A percentile compares a stretch with the other conserved stretches of the same genome.
Conservation (phyloP, 2,797 vertebrate genomes). For the Rhinatrema bivittatum region DNA sequence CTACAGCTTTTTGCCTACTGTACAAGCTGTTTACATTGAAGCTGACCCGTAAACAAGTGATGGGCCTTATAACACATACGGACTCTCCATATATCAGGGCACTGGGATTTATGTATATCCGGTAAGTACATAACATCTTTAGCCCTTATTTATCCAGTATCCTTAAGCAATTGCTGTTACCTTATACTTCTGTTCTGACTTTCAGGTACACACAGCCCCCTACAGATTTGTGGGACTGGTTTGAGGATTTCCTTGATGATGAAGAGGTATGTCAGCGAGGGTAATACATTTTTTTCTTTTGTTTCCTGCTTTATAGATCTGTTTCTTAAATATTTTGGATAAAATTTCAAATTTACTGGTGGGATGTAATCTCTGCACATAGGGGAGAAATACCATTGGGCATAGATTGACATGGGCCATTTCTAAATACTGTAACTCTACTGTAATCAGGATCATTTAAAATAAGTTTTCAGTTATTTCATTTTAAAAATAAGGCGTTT, state of each 20-base stretch:
- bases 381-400: too few species aligned
- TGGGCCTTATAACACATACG: constrained; percentile 96
- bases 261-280: constrained; percentile 99
- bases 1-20: constrained; percentile 94
- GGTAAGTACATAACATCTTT: constrained; percentile 52
- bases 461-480: too few species aligned
- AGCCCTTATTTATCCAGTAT: not conserved
- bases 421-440: too few species aligned
- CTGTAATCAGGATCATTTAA: too few species aligned
- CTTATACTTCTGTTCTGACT: constrained; percentile 20
- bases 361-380: too few species aligned
- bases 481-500: too few species aligned
- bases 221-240: constrained; percentile 95
- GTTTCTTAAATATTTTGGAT: constrained; percentile 4
- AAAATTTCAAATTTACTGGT: too few species aligned
- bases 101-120: constrained; percentile 99
- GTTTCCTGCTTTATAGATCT: constrained; percentile 41
- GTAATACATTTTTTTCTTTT: constrained; percentile 81
- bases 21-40: constrained; percentile 98
- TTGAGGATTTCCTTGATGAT: constrained; percentile 98
- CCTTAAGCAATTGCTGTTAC: constrained; percentile 11
- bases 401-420: too few species aligned
- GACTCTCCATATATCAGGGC: constrained; percentile 97
- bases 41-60: constrained; percentile 96
- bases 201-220: constrained; percentile 95